Evolutionary conservation across 2,113 vertebrate genomes (phyloP), one percentile per base, ranked within the genome.

Genomic region (Deroptyus accipitrinus): DNA sequence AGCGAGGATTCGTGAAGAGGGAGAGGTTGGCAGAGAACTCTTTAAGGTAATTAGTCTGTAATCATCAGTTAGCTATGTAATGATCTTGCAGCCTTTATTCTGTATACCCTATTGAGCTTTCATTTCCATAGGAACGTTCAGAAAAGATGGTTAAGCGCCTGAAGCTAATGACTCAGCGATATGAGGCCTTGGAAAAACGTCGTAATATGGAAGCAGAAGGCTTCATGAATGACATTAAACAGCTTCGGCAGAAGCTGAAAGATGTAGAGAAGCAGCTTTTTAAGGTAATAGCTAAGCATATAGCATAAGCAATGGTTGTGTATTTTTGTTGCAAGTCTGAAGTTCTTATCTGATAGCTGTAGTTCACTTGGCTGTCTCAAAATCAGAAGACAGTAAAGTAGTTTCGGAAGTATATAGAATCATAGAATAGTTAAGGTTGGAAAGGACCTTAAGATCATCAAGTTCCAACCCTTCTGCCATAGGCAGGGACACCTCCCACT

Each of bases 191-290:
- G 96, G 99, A 99, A 91, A 99, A 98, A 85, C 98, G 99, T 23
- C 98, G 99, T 10, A 74, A 64, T 39, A 97, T 99, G 98, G 99
- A 99, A 96, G 99, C 98, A 14, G 99, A 99, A 92, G 99, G 99
- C 84, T 99, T 99, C 95, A 99, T 98, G 95, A 99, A 98, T 1
- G 99, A 99, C 77, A 98, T 99, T 72, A 99, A 99, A 87, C 97
- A 94, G 74, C 98, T 99, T 70, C 97, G 98, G 79, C 99, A 99
- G 97, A 99, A 98, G 95, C 96, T 99, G 59, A 99, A 98, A 97
- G 98, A 99, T 69, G 97, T 99, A 52, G 99, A 99, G 95, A 99
- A 98, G 79, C 98, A 98, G 83, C 98, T 99, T 5, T 98, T 99
- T 79, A 99, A 99, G 99, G 99, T 99, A 95, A 94, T 52, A 41